A percentile compares a stretch with the other conserved stretches of the same genome.
Evolutionary conservation across 2,888 invertebrate genomes (phyloP).

Genomic region (Drosophila quinaria): DNA sequence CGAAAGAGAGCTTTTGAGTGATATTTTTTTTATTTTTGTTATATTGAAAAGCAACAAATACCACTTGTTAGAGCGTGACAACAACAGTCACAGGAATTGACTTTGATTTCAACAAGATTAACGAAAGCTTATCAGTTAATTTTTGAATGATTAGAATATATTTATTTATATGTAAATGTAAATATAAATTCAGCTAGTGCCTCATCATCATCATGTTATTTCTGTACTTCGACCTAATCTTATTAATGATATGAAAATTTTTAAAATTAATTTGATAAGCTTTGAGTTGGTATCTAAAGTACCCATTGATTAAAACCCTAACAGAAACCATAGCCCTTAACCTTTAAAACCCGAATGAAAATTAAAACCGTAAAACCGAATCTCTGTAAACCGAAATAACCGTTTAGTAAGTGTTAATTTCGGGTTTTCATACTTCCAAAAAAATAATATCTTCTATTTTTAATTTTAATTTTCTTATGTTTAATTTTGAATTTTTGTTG

Average conservation of each 20-base stretch:
- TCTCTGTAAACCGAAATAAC: too few species aligned
- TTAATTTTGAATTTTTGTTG: too few species aligned
- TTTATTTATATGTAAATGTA: not conserved
- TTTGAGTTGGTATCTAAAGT: not conserved
- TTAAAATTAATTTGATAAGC: not conserved
- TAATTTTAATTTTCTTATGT: too few species aligned
- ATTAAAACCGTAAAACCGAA: too few species aligned
- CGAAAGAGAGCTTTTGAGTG: conserved; percentile 1
- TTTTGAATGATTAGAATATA: not conserved
- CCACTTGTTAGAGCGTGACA: conserved; percentile 8
- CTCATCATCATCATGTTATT: not conserved
- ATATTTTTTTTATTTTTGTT: not conserved
- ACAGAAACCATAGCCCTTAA: too few species aligned
- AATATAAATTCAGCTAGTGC: not conserved
- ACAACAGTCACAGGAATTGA: not conserved
- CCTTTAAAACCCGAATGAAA: too few species aligned
- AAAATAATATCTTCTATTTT: too few species aligned
- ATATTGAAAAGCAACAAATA: not conserved
- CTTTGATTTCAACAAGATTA: conserved; percentile 1
- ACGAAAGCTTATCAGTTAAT: conserved; percentile 5
- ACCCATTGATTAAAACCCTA: too few species aligned
- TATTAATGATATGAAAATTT: not conserved
- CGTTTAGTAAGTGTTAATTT: too few species aligned
- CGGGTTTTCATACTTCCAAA: too few species aligned
- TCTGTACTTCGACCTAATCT: not conserved